A percentile compares a stretch with the other conserved stretches of the same genome.
These are phyloP conservation scores for Leptarthrus brevirostris DNA, from an alignment of 2,888 invertebrate species.

Conservation along the genomic window DNA sequence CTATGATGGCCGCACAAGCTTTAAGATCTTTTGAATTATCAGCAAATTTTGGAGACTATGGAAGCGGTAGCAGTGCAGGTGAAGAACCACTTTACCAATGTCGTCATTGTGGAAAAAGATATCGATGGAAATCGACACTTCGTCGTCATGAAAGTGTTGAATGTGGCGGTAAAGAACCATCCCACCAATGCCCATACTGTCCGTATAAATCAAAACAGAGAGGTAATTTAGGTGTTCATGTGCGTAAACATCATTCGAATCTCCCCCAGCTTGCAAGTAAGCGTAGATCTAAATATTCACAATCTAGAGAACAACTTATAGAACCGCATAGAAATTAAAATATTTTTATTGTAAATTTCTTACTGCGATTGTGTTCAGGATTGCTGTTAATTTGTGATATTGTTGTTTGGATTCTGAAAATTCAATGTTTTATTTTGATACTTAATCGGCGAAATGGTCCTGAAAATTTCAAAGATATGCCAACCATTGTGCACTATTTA, in stretches of 20 bases:
- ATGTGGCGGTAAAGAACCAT: conserved; percentile 83
- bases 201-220: conserved; percentile 81
- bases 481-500: conserved; percentile 36
- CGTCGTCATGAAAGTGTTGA: conserved; percentile 84
- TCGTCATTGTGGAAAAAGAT: conserved; percentile 83
- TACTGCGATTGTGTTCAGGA: conserved; percentile 33
- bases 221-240: conserved; percentile 83
- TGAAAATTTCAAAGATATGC: conserved; percentile 3
- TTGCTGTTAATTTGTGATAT: conserved; percentile 43
- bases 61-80: conserved; percentile 54
- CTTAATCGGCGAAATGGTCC: conserved; percentile 23
- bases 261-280: conserved; percentile 63
- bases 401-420: conserved; percentile 30
- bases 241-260: conserved; percentile 77
- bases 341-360: background rate
- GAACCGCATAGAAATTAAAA: conserved; percentile 12
- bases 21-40: conserved; percentile 63
- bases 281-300: conserved; percentile 63
- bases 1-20: conserved; percentile 61
- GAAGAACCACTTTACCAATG: conserved; percentile 68
- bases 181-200: conserved; percentile 83
- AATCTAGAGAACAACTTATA: conserved; percentile 48
- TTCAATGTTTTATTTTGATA: conserved; percentile 12
- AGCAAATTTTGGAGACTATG: conserved; percentile 58
- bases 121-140: conserved; percentile 87